Base-by-base conservation (phyloP, 1,140 invertebrate genomes). In the Pseudobourletiella spinata region DNA sequence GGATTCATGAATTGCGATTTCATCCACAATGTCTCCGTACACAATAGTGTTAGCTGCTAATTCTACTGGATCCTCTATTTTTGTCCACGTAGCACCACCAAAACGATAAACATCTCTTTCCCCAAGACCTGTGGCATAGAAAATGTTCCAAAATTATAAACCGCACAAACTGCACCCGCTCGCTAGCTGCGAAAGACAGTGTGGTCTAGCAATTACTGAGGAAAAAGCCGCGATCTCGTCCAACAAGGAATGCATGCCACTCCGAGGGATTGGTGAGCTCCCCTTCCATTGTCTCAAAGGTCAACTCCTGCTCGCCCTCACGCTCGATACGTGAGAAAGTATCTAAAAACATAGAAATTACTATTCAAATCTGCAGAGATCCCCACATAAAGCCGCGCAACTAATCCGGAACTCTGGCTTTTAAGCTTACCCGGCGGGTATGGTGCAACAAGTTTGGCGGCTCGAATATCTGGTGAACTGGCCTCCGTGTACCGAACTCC, bases 11-110 rank as follows among this genome's bases (percentile, higher is more conserved):
- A 52, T 39, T 6, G 44, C 51, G 25, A 86, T 87, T 75, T 95
- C 92, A 59, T 80, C 81, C 1, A 92, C 84, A 42, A 89, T 73
- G 77, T 94, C 90, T 0, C 82, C 89, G 71, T 85, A 89, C 25
- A 93, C 73, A 1, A 93, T 70, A 3, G 89, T 91, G 24, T 86
- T 82, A 0, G 80, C 76, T 4, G 86, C 83, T 18, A 93, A 74
- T 70, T 87, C 82, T n/a, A 91, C 66, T 2, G 72, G 72, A 1
- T 75, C 58, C 1, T 78, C 65, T 2, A 79, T 74, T 30, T 70
- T 74, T 35, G 65, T 74, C 81, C 82, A 83, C 54, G 65, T 60
- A 0, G 44, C 68, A 73, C 8, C 60, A 35, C 32, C 63, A 43
- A 64, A 66, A 22, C 55, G 42, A 44, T 61, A 71, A 0, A 69